Evolutionary conservation across 2,797 vertebrate species (phyloP).

Genomic region (Phrynocephalus forsythii): DNA sequence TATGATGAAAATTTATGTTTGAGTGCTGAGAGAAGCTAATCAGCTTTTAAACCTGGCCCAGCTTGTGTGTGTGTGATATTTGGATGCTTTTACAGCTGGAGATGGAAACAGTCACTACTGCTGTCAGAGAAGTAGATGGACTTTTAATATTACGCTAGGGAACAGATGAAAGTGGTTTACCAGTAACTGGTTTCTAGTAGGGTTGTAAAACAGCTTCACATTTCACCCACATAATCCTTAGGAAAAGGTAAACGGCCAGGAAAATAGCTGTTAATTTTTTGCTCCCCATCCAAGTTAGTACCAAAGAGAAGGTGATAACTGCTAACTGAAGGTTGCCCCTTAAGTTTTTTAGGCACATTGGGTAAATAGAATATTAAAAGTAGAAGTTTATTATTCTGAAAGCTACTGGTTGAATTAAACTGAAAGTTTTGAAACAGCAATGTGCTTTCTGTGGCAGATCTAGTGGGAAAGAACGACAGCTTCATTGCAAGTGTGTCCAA

Average conservation of each 20-base stretch:
- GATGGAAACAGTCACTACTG: constrained; percentile 38
- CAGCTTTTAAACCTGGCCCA: constrained; percentile 45
- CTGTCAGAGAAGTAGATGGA: constrained; percentile 32
- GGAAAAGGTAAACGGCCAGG: constrained; percentile 38
- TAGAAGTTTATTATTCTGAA: constrained; percentile 2
- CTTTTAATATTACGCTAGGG: constrained; percentile 42
- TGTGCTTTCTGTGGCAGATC: background rate
- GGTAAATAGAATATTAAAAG: background rate
- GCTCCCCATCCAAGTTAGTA: background rate
- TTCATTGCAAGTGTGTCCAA: background rate
- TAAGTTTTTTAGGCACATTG: constrained; percentile 3
- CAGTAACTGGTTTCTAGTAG: constrained; percentile 32
- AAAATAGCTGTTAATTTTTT: constrained; percentile 39
- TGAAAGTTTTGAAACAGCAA: background rate
- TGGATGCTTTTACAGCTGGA: constrained; percentile 21
- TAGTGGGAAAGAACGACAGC: background rate
- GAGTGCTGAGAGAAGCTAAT: constrained; percentile 26
- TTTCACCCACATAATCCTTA: constrained; percentile 34
- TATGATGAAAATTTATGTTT: constrained; percentile 18
- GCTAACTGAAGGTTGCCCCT: background rate
- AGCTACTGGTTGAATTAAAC: background rate
- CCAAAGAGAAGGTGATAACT: constrained; percentile 37
- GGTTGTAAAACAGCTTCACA: constrained; percentile 27
- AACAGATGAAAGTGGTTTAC: constrained; percentile 41
- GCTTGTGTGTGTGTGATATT: constrained; percentile 24